These are phyloP conservation scores for Drosophila melanosoma DNA, from an alignment of 2,888 invertebrate genomes.

Conservation along the genomic window DNA sequence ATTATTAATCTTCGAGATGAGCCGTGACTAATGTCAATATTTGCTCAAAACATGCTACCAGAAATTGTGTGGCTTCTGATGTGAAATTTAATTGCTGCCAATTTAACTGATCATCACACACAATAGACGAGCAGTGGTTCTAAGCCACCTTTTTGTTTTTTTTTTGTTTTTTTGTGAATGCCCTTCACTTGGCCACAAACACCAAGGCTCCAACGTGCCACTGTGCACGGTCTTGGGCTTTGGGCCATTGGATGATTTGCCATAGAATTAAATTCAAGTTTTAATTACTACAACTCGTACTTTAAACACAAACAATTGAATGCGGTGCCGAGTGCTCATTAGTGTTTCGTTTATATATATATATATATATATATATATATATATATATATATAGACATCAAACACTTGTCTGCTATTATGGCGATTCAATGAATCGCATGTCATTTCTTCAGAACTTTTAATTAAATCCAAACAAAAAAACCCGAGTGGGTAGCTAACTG, in stretches of 20 bases:
- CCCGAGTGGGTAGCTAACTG: constrained; percentile 69
- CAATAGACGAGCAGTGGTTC: constrained; percentile 62
- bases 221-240: constrained; percentile 40
- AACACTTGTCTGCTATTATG: constrained; percentile 41
- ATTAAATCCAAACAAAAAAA: constrained; percentile 73
- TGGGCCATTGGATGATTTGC: constrained; percentile 28
- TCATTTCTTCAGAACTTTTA: constrained; percentile 77
- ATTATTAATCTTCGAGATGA: constrained; percentile 13
- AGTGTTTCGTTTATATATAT: neutral
- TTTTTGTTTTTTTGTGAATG: constrained; percentile 2
- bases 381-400: neutral
- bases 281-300: constrained; percentile 43
- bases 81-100: constrained; percentile 75
- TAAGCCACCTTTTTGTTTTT: constrained; percentile 42
- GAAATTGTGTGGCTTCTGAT: constrained; percentile 45
- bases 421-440: constrained; percentile 79
- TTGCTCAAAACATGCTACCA: constrained; percentile 52
- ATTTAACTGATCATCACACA: constrained; percentile 36
- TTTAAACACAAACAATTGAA: constrained; percentile 34
- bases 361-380: constrained; percentile 3
- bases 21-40: constrained; percentile 79
- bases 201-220: constrained; percentile 63
- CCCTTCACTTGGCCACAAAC: constrained; percentile 49
- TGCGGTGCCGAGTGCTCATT: constrained; percentile 18
- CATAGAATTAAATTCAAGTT: constrained; percentile 30